phyloP scores from a whole-genome alignment of 2,797 vertebrate genomes.

The Hipposideros larvatus region DNA sequence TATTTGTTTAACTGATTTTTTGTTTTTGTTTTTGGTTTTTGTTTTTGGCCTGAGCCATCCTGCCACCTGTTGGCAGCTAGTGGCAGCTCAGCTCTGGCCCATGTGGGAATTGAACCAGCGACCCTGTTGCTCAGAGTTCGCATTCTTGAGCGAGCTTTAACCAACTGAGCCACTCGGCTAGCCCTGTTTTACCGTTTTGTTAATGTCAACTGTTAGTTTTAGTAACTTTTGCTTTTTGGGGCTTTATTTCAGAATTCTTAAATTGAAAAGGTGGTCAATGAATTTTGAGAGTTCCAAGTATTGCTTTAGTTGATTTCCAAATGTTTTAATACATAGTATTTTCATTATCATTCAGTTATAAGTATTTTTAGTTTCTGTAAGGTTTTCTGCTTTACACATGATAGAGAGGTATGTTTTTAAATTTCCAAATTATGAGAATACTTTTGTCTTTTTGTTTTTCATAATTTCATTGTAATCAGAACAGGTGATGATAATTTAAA shows the following conservation, averaged over 20 bases:
- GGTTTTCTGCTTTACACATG: background rate
- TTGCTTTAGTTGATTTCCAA: background rate
- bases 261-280: background rate
- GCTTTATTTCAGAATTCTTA: background rate
- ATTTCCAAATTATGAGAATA: background rate
- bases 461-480: background rate
- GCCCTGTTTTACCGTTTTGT: background rate
- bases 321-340: constrained; percentile 29
- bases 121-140: too few species aligned
- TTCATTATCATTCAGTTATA: background rate
- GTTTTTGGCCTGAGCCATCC: too few species aligned
- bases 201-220: background rate
- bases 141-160: too few species aligned
- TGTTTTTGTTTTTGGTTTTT: too few species aligned
- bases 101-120: too few species aligned
- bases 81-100: too few species aligned
- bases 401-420: background rate
- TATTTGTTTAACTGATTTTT: background rate
- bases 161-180: too few species aligned
- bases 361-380: constrained; percentile 18
- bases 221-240: background rate
- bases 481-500: constrained; percentile 34
- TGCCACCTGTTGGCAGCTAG: too few species aligned
- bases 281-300: background rate
- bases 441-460: background rate